These are phyloP conservation scores for Aratinga solstitialis DNA, from an alignment of 2,797 vertebrate genomes.

Conservation along the genomic window DNA sequence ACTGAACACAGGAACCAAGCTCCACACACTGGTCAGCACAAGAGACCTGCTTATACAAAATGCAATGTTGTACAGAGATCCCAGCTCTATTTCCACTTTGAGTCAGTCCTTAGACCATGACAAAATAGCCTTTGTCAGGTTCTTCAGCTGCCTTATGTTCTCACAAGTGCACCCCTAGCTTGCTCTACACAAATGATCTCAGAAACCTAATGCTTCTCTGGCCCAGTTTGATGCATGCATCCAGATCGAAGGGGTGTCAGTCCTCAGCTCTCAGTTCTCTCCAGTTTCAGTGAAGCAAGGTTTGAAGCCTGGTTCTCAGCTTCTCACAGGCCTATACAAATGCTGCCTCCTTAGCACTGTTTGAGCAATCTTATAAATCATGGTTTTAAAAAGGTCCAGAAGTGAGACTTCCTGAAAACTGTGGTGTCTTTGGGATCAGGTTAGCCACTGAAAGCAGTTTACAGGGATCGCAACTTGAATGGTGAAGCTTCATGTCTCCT, in stretches of 20 bases:
- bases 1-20: fast-evolving
- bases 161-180: background rate
- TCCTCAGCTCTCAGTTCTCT: background rate
- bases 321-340: background rate
- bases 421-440: background rate
- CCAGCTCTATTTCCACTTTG: background rate
- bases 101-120: background rate
- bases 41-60: background rate
- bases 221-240: background rate
- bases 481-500: background rate
- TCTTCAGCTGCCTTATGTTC: background rate
- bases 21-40: background rate
- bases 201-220: background rate
- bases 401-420: background rate
- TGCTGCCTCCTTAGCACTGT: background rate
- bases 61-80: background rate
- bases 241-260: background rate
- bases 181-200: background rate
- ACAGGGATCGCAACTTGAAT: background rate
- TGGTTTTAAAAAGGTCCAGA: background rate
- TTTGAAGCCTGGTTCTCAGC: background rate
- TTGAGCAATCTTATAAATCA: background rate
- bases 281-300: background rate
- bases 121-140: background rate
- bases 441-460: background rate